phyloP scores from a whole-genome alignment of 2,113 vertebrate species.

The Ochotona curzoniae region DNA sequence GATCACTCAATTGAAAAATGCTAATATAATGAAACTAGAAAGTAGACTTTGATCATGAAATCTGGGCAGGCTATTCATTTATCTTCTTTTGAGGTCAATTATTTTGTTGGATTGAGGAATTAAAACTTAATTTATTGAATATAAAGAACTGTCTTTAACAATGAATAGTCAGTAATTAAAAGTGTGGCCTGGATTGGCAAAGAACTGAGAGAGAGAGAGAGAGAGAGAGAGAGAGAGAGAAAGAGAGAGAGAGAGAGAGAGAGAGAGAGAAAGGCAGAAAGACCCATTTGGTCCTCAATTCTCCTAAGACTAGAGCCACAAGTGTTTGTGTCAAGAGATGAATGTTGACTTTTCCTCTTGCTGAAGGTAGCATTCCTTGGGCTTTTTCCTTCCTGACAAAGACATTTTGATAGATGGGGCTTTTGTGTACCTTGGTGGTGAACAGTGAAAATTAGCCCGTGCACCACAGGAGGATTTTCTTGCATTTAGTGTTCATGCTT shows the following conservation, averaged over 20 bases:
- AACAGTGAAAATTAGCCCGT: background rate
- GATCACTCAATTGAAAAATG: slow-evolving; percentile 70
- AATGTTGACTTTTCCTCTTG: background rate
- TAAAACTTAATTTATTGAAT: slow-evolving; percentile 77
- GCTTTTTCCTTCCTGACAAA: background rate
- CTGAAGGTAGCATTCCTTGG: background rate
- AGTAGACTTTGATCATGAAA: slow-evolving; percentile 71
- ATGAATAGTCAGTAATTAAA: slow-evolving; percentile 71
- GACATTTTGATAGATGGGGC: background rate
- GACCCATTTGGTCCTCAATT: background rate
- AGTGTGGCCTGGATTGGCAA: slow-evolving; percentile 54
- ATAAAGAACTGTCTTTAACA: slow-evolving; percentile 55
- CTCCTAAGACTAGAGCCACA: background rate
- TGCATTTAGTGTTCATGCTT: background rate
- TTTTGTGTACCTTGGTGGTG: background rate
- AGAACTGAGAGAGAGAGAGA: background rate
- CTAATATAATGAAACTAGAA: slow-evolving; percentile 65
- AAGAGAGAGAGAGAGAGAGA: background rate
- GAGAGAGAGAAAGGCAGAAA: background rate
- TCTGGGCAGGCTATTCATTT: slow-evolving; percentile 66
- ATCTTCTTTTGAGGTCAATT: slow-evolving; percentile 75
- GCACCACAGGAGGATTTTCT: too few species aligned
- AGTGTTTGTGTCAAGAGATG: background rate
- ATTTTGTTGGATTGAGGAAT: slow-evolving; percentile 70
- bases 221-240: background rate